Evolutionary conservation across 1,140 invertebrate species (phyloP).

Genomic region (Drosophila watanabei): DNA sequence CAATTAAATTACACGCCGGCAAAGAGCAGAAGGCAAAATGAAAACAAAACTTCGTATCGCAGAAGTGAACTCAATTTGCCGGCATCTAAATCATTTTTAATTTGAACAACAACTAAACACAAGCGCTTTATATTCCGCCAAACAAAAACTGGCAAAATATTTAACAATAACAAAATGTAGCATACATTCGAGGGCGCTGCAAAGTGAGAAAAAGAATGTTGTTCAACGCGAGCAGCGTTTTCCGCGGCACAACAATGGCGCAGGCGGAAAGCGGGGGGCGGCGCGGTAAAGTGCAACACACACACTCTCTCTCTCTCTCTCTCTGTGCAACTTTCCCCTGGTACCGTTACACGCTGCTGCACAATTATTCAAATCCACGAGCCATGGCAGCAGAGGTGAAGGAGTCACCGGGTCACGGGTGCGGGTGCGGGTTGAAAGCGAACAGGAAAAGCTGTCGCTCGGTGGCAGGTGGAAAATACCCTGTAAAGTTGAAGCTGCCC

Average conservation of each 20-base stretch:
- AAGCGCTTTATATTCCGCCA: slow-evolving; percentile 32
- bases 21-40: slow-evolving; percentile 45
- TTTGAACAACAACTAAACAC: slow-evolving; percentile 66
- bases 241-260: slow-evolving; percentile 55
- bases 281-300: slow-evolving; percentile 27
- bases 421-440: neutral
- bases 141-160: slow-evolving; percentile 46
- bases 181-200: slow-evolving; percentile 49
- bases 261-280: neutral
- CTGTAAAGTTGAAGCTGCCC: neutral
- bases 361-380: slow-evolving; percentile 83
- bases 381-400: slow-evolving; percentile 63
- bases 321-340: slow-evolving; percentile 12
- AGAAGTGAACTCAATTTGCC: slow-evolving; percentile 80
- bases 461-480: slow-evolving; percentile 30
- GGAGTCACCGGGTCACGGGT: slow-evolving; percentile 31
- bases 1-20: slow-evolving; percentile 75
- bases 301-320: neutral
- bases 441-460: slow-evolving; percentile 13
- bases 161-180: slow-evolving; percentile 70
- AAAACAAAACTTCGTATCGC: slow-evolving; percentile 43
- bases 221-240: slow-evolving; percentile 23
- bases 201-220: slow-evolving; percentile 48
- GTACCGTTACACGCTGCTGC: slow-evolving; percentile 74
- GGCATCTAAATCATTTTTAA: slow-evolving; percentile 83